phyloP scores from a whole-genome alignment of 2,888 invertebrate species.

The Sphecodes monilicornis region DNA sequence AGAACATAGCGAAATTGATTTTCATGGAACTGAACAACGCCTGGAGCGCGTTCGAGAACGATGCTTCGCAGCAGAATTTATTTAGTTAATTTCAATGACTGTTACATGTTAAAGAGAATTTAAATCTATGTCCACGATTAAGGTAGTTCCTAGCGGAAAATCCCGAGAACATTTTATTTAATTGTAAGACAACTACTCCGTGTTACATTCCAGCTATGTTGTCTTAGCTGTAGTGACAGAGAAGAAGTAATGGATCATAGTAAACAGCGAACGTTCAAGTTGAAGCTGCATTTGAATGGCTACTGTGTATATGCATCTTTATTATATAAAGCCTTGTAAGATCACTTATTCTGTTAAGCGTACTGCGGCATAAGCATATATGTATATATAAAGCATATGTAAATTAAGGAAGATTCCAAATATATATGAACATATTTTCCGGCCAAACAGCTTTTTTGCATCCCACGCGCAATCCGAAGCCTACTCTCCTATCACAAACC shows the following conservation, averaged over 20 bases:
- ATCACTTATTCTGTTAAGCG: conserved; percentile 59
- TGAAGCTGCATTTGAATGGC: conserved; percentile 58
- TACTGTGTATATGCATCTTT: conserved; percentile 62
- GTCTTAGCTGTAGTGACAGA: conserved; percentile 67
- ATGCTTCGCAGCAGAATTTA: conserved; percentile 92
- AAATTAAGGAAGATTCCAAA: conserved; percentile 76
- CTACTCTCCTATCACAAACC: background rate
- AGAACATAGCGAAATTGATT: conserved; percentile 97
- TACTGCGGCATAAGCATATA: conserved; percentile 64
- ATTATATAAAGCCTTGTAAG: conserved; percentile 66
- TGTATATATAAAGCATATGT: conserved; percentile 74
- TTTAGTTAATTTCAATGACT: conserved; percentile 84
- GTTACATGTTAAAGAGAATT: conserved; percentile 61
- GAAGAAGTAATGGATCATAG: conserved; percentile 46
- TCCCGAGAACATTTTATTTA: conserved; percentile 65
- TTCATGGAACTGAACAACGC: conserved; percentile 99
- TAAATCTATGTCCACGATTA: conserved; percentile 63
- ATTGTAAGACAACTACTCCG: conserved; percentile 70
- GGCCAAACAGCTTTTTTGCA: conserved; percentile 65
- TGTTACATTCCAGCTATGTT: conserved; percentile 74
- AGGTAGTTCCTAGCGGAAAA: conserved; percentile 68
- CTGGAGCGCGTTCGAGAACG: conserved; percentile 98
- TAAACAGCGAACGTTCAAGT: conserved; percentile 46
- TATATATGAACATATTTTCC: conserved; percentile 83
- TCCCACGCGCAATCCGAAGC: background rate